Evolutionary conservation across 2,888 invertebrate species (phyloP).

Genomic region (Thecocarcelia acutangulata): DNA sequence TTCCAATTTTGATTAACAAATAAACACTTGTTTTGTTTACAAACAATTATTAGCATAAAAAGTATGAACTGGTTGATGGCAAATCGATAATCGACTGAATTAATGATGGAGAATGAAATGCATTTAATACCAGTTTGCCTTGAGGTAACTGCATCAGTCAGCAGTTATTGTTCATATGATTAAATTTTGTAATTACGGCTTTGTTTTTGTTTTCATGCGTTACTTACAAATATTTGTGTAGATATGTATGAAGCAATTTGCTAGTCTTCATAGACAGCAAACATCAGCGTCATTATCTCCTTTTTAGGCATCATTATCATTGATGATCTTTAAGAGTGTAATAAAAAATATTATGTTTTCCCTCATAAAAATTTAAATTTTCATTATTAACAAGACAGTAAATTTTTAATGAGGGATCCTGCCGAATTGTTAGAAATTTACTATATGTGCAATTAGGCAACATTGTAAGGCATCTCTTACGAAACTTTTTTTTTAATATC

Average conservation of each 20-base stretch:
- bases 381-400: too few species aligned
- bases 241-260: constrained; percentile 33
- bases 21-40: too few species aligned
- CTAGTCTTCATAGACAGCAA: background rate
- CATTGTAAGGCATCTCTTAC: too few species aligned
- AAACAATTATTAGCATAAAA: background rate
- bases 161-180: constrained; percentile 10
- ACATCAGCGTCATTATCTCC: background rate
- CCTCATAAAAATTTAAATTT: too few species aligned
- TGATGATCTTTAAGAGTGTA: background rate
- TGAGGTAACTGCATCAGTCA: constrained; percentile 40
- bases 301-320: background rate
- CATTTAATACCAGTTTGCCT: constrained; percentile 59
- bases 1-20: background rate
- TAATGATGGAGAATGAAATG: constrained; percentile 17
- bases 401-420: too few species aligned
- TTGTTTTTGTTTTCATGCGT: background rate
- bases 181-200: background rate
- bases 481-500: too few species aligned
- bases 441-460: too few species aligned
- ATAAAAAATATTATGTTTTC: too few species aligned
- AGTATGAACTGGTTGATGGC: constrained; percentile 20
- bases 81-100: constrained; percentile 39
- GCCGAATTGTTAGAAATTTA: too few species aligned
- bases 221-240: constrained; percentile 12